Evolutionary conservation across 2,113 vertebrate genomes (phyloP).

Genomic region (Galemys pyrenaicus): DNA sequence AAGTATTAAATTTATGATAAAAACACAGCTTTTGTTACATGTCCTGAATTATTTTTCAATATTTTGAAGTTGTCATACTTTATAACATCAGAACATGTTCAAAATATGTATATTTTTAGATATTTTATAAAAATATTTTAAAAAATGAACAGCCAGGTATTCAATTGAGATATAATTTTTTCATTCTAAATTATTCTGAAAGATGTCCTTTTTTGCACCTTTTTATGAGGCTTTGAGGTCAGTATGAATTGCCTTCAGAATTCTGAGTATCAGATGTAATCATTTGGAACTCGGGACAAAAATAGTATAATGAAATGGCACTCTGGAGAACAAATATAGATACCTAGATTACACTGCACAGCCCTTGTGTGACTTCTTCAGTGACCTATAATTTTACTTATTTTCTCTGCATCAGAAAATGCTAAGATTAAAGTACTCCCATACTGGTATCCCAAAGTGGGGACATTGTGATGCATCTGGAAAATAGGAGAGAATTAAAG

Average conservation of each 20-base stretch:
- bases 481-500: neutral
- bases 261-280: slow-evolving; percentile 28
- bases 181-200: neutral
- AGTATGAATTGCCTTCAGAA: neutral
- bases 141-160: neutral
- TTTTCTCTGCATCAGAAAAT: slow-evolving; percentile 46
- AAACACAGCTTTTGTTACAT: no score
- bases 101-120: no score
- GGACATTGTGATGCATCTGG: neutral
- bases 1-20: no score
- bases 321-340: slow-evolving; percentile 26
- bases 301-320: slow-evolving; percentile 13
- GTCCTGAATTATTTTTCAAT: no score
- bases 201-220: neutral
- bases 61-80: no score
- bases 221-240: slow-evolving; percentile 35
- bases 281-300: slow-evolving; percentile 50
- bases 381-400: slow-evolving; percentile 31
- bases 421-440: neutral
- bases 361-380: neutral
- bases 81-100: no score
- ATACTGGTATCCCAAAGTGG: neutral
- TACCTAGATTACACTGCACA: neutral
- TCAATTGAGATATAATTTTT: neutral
- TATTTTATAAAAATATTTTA: neutral